Percentiles rank a stretch among this genome's conserved stretches.
Evolutionary conservation across 2,888 invertebrate genomes (phyloP).

Genomic region (Eupeodes latifasciatus): DNA sequence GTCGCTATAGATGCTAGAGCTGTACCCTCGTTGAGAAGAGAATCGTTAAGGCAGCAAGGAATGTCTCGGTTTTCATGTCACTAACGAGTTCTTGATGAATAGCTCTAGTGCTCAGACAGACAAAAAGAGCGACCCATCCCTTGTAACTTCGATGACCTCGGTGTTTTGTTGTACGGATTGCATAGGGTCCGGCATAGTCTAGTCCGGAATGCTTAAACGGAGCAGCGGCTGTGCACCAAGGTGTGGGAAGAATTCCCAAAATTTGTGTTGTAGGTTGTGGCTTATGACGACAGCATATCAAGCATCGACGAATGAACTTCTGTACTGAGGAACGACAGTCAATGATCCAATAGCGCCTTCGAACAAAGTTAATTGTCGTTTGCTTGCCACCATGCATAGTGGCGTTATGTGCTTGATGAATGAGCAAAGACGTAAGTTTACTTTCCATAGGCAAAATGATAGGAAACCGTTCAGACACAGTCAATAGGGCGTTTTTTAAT

Average conservation of each 20-base stretch:
- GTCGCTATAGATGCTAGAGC: conserved; percentile 34
- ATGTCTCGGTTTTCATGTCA: conserved; percentile 53
- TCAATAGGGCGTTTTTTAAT: background rate
- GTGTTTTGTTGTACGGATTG: conserved; percentile 49
- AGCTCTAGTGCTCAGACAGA: conserved; percentile 40
- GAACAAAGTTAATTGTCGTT: conserved; percentile 22
- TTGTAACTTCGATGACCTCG: conserved; percentile 33
- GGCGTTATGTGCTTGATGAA: background rate
- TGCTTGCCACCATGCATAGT: conserved; percentile 43
- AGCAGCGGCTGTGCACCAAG: conserved; percentile 2
- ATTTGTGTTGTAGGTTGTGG: conserved; percentile 20
- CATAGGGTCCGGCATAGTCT: conserved; percentile 30
- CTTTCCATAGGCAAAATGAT: background rate
- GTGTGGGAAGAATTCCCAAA: conserved; percentile 16
- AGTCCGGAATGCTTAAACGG: background rate
- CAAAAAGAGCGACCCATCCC: conserved; percentile 53
- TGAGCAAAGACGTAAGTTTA: background rate
- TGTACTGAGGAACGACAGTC: background rate
- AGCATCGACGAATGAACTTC: conserved; percentile 1
- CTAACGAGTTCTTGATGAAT: conserved; percentile 62
- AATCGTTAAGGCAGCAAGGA: conserved; percentile 50
- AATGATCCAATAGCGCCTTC: conserved; percentile 29
- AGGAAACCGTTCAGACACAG: background rate
- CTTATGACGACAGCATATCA: conserved; percentile 12
- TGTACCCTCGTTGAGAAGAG: conserved; percentile 25